A percentile compares a stretch with the other conserved stretches of the same genome.
phyloP scores from a whole-genome alignment of 2,888 invertebrate species.

The Minunthozetes semirufus region DNA sequence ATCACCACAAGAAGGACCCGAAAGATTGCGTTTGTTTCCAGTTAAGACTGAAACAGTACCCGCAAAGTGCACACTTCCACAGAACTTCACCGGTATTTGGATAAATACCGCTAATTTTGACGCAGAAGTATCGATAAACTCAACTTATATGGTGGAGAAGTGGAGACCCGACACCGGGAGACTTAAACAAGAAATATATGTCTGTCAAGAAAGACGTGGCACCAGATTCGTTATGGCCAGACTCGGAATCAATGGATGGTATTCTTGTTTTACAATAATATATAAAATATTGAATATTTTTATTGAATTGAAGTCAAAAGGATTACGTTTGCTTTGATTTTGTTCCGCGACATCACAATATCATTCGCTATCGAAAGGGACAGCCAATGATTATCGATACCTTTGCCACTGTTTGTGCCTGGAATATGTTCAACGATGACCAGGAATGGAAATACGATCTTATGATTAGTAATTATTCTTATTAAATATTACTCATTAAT shows the following conservation, averaged over 20 bases:
- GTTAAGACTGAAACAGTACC: conserved; percentile 77
- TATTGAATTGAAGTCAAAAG: conserved; percentile 63
- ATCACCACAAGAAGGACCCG: conserved; percentile 87
- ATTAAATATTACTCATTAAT: neutral
- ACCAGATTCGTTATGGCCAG: conserved; percentile 90
- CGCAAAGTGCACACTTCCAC: conserved; percentile 83
- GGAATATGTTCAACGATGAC: conserved; percentile 81
- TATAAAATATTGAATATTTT: neutral
- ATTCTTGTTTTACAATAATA: conserved; percentile 44
- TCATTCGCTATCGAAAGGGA: conserved; percentile 68
- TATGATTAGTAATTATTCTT: conserved; percentile 56
- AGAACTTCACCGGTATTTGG: conserved; percentile 91
- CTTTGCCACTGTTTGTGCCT: conserved; percentile 86
- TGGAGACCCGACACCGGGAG: conserved; percentile 87
- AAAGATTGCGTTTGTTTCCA: conserved; percentile 64
- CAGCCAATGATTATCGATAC: conserved; percentile 77
- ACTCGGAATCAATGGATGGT: conserved; percentile 89
- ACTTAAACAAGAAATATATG: conserved; percentile 72
- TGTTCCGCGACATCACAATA: conserved; percentile 87
- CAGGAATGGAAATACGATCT: conserved; percentile 80
- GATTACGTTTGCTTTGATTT: conserved; percentile 97
- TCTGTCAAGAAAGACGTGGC: conserved; percentile 79
- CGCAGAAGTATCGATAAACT: conserved; percentile 85
- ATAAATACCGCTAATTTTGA: conserved; percentile 95
- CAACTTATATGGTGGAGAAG: conserved; percentile 92